Percentiles rank a stretch among this genome's conserved stretches.
These are phyloP conservation scores for Cebidichthys violaceus DNA, from an alignment of 2,113 vertebrate species.

Conservation along the genomic window DNA sequence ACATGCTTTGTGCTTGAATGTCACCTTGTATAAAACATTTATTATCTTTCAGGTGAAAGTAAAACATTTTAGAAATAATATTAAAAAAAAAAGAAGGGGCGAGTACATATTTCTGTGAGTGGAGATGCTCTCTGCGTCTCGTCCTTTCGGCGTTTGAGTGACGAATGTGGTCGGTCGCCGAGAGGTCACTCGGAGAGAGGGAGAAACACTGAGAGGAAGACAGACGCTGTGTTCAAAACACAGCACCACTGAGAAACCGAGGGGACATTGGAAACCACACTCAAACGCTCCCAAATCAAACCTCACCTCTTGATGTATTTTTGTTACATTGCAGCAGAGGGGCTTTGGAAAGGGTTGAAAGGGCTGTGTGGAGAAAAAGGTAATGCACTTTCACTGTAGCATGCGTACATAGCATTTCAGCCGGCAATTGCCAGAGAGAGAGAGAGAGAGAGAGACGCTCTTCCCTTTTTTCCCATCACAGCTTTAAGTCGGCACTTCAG, in stretches of 20 bases:
- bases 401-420: conserved; percentile 44
- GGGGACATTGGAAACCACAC: conserved; percentile 42
- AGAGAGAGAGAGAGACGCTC: conserved; percentile 52
- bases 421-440: conserved; percentile 49
- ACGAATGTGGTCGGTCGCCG: conserved; percentile 40
- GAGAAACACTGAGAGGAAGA: conserved; percentile 11
- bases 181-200: conserved; percentile 44
- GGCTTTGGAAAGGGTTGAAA: conserved; percentile 39
- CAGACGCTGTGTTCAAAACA: conserved; percentile 16
- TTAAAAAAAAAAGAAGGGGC: too few species aligned
- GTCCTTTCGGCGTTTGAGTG: conserved; percentile 27
- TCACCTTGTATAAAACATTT: conserved; percentile 43
- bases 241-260: conserved; percentile 20
- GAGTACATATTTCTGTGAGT: conserved; percentile 21
- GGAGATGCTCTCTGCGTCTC: conserved; percentile 24
- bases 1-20: conserved; percentile 4
- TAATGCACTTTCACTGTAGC: conserved; percentile 56
- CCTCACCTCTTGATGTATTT: conserved; percentile 63
- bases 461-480: conserved; percentile 61
- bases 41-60: conserved; percentile 18
- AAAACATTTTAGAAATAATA: conserved; percentile 37
- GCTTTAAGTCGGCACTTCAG: conserved; percentile 47
- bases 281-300: conserved; percentile 56
- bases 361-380: conserved; percentile 33
- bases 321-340: conserved; percentile 23